These are phyloP conservation scores for Pteruthius melanotis DNA, from an alignment of 2,113 vertebrate genomes.

Conservation along the genomic window DNA sequence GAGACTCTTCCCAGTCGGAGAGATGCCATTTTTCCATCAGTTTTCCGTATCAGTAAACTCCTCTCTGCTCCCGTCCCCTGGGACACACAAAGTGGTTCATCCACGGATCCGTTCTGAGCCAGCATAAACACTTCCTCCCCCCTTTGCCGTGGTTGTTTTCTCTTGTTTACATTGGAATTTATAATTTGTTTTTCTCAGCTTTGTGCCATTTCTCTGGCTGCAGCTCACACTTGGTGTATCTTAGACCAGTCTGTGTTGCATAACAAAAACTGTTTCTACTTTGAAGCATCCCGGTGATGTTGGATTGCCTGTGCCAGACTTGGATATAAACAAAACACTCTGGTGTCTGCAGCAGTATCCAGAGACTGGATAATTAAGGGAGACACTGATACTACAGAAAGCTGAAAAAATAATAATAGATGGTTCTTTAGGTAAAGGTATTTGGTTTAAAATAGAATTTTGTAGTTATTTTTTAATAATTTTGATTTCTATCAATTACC, in stretches of 20 bases:
- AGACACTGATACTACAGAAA: neutral
- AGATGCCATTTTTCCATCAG: neutral
- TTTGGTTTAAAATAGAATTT: neutral
- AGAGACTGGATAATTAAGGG: neutral
- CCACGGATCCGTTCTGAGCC: neutral
- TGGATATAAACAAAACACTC: neutral
- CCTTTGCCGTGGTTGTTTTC: neutral
- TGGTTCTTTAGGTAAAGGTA: neutral
- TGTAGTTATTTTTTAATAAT: neutral
- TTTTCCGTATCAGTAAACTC: neutral
- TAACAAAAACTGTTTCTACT: neutral
- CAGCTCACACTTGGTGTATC: neutral
- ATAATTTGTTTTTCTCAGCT: neutral
- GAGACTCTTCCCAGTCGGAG: accelerated
- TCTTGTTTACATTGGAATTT: neutral
- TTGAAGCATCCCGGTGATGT: neutral
- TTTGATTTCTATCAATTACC: neutral
- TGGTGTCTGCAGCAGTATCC: neutral
- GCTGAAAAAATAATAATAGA: neutral
- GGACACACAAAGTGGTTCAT: neutral
- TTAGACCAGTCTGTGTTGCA: neutral
- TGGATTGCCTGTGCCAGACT: neutral
- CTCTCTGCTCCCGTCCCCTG: neutral
- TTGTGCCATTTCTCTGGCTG: neutral
- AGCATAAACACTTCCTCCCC: neutral